A percentile compares a stretch with the other conserved stretches of the same genome.
Evolutionary conservation across 2,888 invertebrate genomes (phyloP).

Genomic region (Luffia ferchaultella): DNA sequence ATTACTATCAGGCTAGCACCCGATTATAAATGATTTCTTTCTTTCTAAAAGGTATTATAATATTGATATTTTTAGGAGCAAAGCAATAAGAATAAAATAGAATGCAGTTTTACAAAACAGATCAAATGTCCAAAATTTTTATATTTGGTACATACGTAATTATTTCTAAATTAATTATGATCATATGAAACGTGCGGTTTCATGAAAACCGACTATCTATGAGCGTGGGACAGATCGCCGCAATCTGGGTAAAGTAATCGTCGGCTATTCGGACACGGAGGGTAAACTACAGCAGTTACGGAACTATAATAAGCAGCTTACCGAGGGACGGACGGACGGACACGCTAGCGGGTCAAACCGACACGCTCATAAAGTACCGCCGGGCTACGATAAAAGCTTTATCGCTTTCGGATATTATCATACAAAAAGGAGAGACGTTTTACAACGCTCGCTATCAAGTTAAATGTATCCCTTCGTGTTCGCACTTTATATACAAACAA

Average conservation of each 20-base stretch:
- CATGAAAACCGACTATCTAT: background rate
- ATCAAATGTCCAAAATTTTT: background rate
- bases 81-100: background rate
- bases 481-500: no score
- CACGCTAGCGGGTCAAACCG: background rate
- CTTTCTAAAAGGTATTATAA: no score
- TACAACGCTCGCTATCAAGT: no score
- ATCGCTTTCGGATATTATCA: background rate
- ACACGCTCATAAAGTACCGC: no score
- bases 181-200: background rate
- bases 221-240: background rate
- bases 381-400: background rate
- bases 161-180: background rate
- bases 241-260: background rate
- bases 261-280: background rate
- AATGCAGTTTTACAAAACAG: background rate
- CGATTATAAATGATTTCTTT: no score
- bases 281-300: background rate
- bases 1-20: no score
- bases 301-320: background rate
- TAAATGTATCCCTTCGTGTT: no score
- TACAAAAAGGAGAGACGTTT: background rate
- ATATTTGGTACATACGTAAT: background rate
- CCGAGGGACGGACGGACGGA: no score
- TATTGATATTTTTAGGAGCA: no score